Base-by-base conservation (phyloP, 2,797 vertebrate genomes). In the Antrozous pallidus region DNA sequence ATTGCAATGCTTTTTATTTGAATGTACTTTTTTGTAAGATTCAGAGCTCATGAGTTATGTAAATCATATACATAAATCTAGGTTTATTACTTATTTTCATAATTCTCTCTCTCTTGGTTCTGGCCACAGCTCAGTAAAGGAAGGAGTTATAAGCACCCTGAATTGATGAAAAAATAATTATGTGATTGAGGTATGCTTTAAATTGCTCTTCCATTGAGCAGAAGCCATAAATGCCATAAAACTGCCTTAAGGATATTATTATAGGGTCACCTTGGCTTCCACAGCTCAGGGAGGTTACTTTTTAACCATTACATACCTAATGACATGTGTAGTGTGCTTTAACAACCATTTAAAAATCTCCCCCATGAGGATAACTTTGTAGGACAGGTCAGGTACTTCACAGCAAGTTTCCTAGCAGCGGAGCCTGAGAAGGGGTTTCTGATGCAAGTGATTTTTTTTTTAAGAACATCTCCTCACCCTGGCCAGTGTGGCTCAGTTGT, bases 121-220 rank as follows among this genome's bases (percentile, higher is more conserved):
- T 89, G 47, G 84, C 73, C 51, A 38, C 18, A 73, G 28, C 90
- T 91, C 47, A 58, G 80, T 79, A 79, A 82, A 90, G 65, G 67
- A 84, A 54, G 42, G 38, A 10, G 17, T 78, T 87, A 75, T 42
- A 79, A 93, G 47, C 73, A 89, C 49, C 63, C 49, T 77, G 75
- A 26, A 84, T 83, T 94, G 88, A 85, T 47, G 49, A 71, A n/a
- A 91, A 95, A 87, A 51, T 94, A 58, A 93, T 84, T 88, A 80
- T 80, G 33, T 77, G 40, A 77, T 93, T 71, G 69, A 26, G 33
- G 33, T 80, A 61, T 22, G 86, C 87, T 61, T 73, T n/a, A 95
- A 90, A 71, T 91, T 18, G n/a, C 67, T 90, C 28, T 67, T 95
- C 67, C 26, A 33, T 45, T 42, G 65, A 36, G 18, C 33, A 92